Conservation (phyloP, 2,797 vertebrate genomes). For the Ara ararauna region DNA sequence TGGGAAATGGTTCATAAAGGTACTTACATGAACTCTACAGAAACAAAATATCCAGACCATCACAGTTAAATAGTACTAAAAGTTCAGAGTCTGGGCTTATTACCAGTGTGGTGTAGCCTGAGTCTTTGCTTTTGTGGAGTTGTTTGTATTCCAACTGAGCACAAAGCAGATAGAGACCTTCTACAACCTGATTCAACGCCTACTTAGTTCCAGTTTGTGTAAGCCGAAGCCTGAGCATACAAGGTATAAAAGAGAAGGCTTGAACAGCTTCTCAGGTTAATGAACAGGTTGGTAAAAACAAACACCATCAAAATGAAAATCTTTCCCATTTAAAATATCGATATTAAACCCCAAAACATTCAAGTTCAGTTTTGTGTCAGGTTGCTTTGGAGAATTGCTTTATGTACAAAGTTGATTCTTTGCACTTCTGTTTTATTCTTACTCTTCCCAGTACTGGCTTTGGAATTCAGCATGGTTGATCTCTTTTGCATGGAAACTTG, state of each 20-base stretch:
- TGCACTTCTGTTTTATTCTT: background rate
- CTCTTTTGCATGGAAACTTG: background rate
- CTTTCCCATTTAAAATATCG: background rate
- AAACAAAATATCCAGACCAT: background rate
- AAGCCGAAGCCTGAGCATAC: accelerated
- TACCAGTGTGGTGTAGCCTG: background rate
- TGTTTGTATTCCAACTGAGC: background rate
- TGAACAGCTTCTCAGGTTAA: background rate
- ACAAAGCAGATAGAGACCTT: background rate
- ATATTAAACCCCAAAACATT: background rate
- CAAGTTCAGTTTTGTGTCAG: background rate
- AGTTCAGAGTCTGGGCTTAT: background rate
- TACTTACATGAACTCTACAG: background rate
- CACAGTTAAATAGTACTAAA: background rate
- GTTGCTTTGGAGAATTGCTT: background rate
- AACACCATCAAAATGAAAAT: background rate
- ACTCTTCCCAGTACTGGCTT: background rate
- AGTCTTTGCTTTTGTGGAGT: background rate
- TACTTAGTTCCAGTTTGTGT: background rate
- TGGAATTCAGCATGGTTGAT: background rate
- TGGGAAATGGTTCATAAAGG: background rate
- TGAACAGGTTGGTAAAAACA: background rate
- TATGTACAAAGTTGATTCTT: background rate
- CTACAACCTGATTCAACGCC: background rate
- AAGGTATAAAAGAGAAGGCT: background rate